Base-by-base conservation (phyloP, 2,888 invertebrate genomes). In the Lamellibrachia columna region DNA sequence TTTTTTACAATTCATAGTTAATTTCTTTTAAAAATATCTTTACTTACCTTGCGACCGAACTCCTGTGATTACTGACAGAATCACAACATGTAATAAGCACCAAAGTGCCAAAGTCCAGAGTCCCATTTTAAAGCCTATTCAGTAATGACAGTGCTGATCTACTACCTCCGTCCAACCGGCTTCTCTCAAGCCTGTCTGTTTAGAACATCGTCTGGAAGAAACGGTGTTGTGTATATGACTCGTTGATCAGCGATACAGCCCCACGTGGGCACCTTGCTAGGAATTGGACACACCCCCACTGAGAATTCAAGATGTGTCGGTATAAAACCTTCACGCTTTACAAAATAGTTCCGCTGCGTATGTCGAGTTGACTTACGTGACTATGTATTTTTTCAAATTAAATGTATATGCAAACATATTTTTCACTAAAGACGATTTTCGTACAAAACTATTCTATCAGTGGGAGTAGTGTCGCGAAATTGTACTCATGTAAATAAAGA, bases 221-320 rank as follows among this genome's bases (percentile, higher is more conserved):
- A 75, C n/a, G 75, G 22, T 75, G 75, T 75, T 22, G 75, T 75
- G 75, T 75, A 75, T 75, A 75, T 75, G 75, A 15, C 22, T 75
- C 75, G 75, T 75, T 75, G 75, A 75, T 75, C 75, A 15, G 75
- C 75, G 75, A 4, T 22, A 15, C 75, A n/a, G 75, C 22, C 15
- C 75, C 75, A 75, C 75, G 75, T 75, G 75, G 75, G 75, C 75
- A 75, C 75, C 22, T 75, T 75, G 75, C 75, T 75, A 75, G 22
- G n/a, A 75, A 75, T n/a, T 75, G 75, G 75, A 75, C 75, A 75
- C 75, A 75, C 75, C 22, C 75, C 75, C 75, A 75, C 75, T 75
- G 75, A 75, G 75, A 75, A 75, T 11, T 75, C 75, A 75, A 75
- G 75, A 15, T 75, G 75, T 75, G 22, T 75, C 22, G 75, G 75